Base-by-base conservation (phyloP, 2,113 vertebrate species). In the Corythoichthys intestinalis region DNA sequence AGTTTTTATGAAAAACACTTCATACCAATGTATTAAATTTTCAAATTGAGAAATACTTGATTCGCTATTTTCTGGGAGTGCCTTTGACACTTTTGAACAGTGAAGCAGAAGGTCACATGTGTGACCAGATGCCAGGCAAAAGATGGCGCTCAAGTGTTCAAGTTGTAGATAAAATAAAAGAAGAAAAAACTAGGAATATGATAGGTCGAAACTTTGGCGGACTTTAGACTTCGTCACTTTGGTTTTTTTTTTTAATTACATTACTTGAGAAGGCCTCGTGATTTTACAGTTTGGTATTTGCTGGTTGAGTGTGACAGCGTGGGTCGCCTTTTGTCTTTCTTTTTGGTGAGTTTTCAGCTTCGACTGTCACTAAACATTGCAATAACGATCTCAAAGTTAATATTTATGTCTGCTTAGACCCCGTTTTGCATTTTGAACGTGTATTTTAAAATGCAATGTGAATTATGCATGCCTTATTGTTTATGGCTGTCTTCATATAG, bases 131-230 rank as follows among this genome's bases (percentile, higher is more conserved):
- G 37, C 57, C 34, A 3, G n/a, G 2, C 63, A 14, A 4, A 47
- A 0, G 50, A 10, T 11, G 72, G 72, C 80, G 47, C 20, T 69
- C n/a, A 34, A 61, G 38, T 10, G 39, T 17, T n/a, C 17, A n/a
- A 9, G 8, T 0, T 44, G 2, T 13, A 37, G 11, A 6, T 61
- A 2, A 6, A n/a, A 20, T 9, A 9, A 20, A 1, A 37, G 47
- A 70, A 38, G 59, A 81, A 74, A 37, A 12, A 52, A 12, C 1
- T 0, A 0, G 13, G 0, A 20, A 15, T 46, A 12, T 50, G 85
- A 88, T 89, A 87, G 85, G 87, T 70, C 1, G 7, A 65, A 75
- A 80, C 70, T 84, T 88, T 90, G 13, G 88, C 88, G 86, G 88
- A 88, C 83, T 90, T 86, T 83, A 62, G 12, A 53, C 71, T 60